Base-by-base conservation (phyloP, 2,888 invertebrate genomes). In the Papilio elwesi region DNA sequence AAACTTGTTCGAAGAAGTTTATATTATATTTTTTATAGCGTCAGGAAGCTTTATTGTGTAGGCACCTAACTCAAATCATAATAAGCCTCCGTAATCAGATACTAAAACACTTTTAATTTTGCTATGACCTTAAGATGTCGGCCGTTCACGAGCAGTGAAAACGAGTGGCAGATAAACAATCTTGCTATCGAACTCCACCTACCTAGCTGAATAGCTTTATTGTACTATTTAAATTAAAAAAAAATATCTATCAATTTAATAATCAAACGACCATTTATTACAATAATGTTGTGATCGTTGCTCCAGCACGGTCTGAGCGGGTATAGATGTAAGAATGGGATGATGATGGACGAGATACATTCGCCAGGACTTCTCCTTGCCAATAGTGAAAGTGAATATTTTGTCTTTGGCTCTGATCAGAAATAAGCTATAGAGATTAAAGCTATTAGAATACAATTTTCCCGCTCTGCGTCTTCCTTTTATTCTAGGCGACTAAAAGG, bases 51-150 rank as follows among this genome's bases (percentile, higher is more conserved):
- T 83, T 85, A 82, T 81, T 81, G 81, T 83, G 79, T 76, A 74
- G 78, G 79, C 82, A 82, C 77, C 85, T 81, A 85, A 83, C 81
- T 82, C 82, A 81, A 84, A 85, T 83, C 81, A 82, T 88, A 90
- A 90, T 89, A 91, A 88, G 83, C 83, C 84, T 80, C 85, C 78
- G 89, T 91, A 91, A 92, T 92, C 92, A 90, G 92, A 91, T 91
- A 90, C 85, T 87, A 89, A 87, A 90, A 87, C 89, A 92, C 92
- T 92, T 93, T 92, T 92, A 92, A 91, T 93, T 93, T 91, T 88
- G 86, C 84, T 71, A 77, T 86, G 92, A 91, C 92, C 92, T 93
- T 92, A 91, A 87, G 80, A 80, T 82, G 90, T 89, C 87, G 87
- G 84, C 88, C 90, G 85, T 89, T 91, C 91, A 88, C 90, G 87